phyloP scores from a whole-genome alignment of 2,797 vertebrate species.

The Onychomys leucogaster region DNA sequence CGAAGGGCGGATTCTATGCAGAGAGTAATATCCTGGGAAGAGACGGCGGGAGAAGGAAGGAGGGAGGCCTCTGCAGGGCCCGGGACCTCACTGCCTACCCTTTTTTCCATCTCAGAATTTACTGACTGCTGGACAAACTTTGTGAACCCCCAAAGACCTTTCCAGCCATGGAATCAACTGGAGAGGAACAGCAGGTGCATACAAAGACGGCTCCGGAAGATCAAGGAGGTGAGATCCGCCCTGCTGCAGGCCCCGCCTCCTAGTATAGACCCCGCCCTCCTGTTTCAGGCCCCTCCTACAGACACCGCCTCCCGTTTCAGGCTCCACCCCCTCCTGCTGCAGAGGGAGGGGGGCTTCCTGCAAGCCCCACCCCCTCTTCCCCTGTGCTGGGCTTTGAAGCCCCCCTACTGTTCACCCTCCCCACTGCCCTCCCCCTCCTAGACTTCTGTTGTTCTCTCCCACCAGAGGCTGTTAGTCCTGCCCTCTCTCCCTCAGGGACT shows the following conservation, averaged over 20 bases:
- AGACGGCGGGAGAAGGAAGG: not conserved
- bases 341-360: rapidly evolving
- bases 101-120: constrained; percentile 56
- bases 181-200: rapidly evolving
- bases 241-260: not conserved
- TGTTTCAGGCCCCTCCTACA: not conserved
- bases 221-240: not conserved
- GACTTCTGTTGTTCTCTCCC: not conserved
- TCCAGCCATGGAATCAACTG: constrained; percentile 1
- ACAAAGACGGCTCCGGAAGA: rapidly evolving
- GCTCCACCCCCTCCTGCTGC: not conserved
- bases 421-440: rapidly evolving
- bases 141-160: not conserved
- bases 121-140: constrained; percentile 65
- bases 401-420: not conserved
- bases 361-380: too few species aligned
- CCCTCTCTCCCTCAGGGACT: not conserved
- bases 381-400: not conserved
- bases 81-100: not conserved
- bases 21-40: not conserved
- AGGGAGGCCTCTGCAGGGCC: not conserved
- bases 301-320: not conserved
- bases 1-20: not conserved
- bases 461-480: not conserved
- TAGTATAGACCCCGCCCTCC: not conserved